Evolutionary conservation across 1,140 invertebrate species (phyloP), one percentile per base, ranked within the genome.

Genomic region (Cephus cinctus): DNA sequence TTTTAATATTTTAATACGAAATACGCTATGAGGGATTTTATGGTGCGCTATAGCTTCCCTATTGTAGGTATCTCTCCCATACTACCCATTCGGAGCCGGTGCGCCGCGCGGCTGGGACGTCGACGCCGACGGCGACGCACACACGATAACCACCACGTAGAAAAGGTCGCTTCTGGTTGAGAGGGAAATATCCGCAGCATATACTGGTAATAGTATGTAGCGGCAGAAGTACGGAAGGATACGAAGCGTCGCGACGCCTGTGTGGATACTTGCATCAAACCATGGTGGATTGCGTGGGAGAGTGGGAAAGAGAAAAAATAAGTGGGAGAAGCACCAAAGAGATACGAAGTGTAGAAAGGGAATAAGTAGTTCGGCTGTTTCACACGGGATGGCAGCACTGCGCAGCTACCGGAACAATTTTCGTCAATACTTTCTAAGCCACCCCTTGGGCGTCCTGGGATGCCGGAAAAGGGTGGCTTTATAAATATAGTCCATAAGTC

Each of bases 21-120:
- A 69, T 69, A 73, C 58, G 60, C 62, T 62, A 80, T 80, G 78
- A 81, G 77, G 79, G 81, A 80, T 81, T 83, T 81, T 78, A 79
- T 77, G 78, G 76, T 65, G 73, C 71, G 75, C 76, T 59, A 81
- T 80, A 78, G 78, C 80, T 75, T 75, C 61, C 72, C 61, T 68
- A 68, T 63, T 60, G 56, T 63, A 50, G 55, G 61, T 69, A 67
- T 66, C 44, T 58, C 55, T 51, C 36, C 39, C 49, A 50, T 48
- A 52, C 54, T 48, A 44, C 50, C 54, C 50, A 49, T 47, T 59
- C 57, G 51, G 39, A 27, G 46, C 49, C 53, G 47, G 31, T 18
- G 35, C 32, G 47, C 44, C n/a, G n/a, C n/a, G n/a, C n/a, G n/a
- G n/a, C n/a, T n/a, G n/a, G n/a, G n/a, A n/a, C n/a, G n/a, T n/a